phyloP scores from a whole-genome alignment of 2,888 invertebrate genomes.

The Apamea monoglypha region DNA sequence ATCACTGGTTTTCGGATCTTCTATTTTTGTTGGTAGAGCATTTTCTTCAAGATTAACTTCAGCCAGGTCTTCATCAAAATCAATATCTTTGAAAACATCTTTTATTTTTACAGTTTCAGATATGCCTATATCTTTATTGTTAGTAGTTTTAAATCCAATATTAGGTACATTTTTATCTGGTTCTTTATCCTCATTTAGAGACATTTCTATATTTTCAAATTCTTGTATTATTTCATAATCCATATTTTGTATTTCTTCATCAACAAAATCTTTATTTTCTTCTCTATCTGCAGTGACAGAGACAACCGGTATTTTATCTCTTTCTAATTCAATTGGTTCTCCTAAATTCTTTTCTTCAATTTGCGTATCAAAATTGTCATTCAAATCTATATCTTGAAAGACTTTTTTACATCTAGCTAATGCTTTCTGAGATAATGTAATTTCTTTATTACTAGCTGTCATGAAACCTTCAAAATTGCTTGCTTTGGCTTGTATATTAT shows the following conservation, averaged over 20 bases:
- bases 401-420: constrained; percentile 69
- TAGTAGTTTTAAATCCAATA: constrained; percentile 75
- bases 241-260: constrained; percentile 64
- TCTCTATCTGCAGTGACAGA: constrained; percentile 2
- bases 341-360: constrained; percentile 10
- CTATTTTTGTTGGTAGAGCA: fast-evolving
- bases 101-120: constrained; percentile 74
- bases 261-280: constrained; percentile 28
- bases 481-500: neutral
- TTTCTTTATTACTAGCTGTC: constrained; percentile 75
- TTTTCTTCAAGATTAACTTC: neutral
- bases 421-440: constrained; percentile 72
- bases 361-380: constrained; percentile 43
- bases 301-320: neutral
- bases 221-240: constrained; percentile 72
- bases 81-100: constrained; percentile 68
- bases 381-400: constrained; percentile 65
- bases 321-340: neutral
- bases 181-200: constrained; percentile 61
- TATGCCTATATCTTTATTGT: constrained; percentile 69
- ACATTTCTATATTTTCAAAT: constrained; percentile 74
- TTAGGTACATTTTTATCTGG: constrained; percentile 16
- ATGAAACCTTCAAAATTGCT: constrained; percentile 68
- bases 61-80: constrained; percentile 45
- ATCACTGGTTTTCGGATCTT: neutral